Evolutionary conservation across 2,113 vertebrate genomes (phyloP).

Genomic region (Chrysochloris asiatica): DNA sequence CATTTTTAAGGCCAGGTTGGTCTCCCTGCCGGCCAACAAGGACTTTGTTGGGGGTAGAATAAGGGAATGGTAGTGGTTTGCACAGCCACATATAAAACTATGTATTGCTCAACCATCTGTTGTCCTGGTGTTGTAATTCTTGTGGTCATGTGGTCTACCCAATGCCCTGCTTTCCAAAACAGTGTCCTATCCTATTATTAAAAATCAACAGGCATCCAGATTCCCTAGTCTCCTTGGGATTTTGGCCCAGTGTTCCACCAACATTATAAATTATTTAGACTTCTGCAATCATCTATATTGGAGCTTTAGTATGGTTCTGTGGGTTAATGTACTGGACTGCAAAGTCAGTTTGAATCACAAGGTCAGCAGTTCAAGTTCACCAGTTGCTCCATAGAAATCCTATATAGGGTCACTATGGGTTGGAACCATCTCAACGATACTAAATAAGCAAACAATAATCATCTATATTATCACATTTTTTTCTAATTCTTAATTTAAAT

Average conservation of each 20-base stretch:
- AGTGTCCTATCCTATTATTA: background rate
- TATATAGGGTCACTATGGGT: too few relatives aligned
- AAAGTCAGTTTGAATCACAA: too few relatives aligned
- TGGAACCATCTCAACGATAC: too few relatives aligned
- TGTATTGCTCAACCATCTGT: background rate
- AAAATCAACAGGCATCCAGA: background rate
- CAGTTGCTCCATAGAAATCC: too few relatives aligned
- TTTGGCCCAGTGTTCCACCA: background rate
- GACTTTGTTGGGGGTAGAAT: background rate
- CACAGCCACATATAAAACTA: background rate
- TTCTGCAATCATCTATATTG: background rate
- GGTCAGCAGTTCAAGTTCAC: too few relatives aligned
- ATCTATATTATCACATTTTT: too few relatives aligned
- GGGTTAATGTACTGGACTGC: too few relatives aligned
- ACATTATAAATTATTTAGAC: background rate
- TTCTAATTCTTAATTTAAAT: conserved; percentile 29
- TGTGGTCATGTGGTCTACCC: background rate
- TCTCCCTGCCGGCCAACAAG: background rate
- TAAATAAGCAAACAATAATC: too few relatives aligned
- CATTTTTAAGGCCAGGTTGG: background rate
- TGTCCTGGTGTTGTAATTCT: background rate
- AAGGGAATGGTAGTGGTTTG: background rate
- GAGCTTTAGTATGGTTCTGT: too few relatives aligned
- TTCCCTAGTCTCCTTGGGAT: background rate
- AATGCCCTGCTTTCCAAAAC: background rate